phyloP scores from a whole-genome alignment of 2,113 vertebrate genomes.

The Syngnathus typhle region DNA sequence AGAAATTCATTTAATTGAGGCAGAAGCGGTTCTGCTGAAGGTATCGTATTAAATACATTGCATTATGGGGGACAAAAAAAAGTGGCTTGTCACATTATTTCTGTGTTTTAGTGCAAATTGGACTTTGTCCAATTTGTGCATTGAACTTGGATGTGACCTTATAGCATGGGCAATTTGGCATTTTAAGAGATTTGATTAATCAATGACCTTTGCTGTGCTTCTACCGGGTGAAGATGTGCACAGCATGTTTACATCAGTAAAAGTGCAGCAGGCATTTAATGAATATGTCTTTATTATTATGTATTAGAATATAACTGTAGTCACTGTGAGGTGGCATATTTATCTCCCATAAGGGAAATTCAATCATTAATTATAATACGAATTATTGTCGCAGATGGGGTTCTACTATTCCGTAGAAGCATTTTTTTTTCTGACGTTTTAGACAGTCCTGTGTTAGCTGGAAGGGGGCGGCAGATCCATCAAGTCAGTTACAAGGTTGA shows the following conservation, averaged over 20 bases:
- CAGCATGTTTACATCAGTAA: not conserved
- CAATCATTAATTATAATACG: not conserved
- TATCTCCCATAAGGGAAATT: not conserved
- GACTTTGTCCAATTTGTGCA: not conserved
- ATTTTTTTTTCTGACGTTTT: not conserved
- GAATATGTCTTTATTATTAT: not conserved
- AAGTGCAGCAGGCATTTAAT: not conserved
- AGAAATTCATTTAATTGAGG: not conserved
- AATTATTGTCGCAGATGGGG: not conserved
- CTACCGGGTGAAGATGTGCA: not conserved
- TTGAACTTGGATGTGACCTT: conserved; percentile 9
- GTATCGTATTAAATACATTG: not conserved
- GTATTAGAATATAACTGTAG: not conserved
- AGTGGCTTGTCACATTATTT: not conserved
- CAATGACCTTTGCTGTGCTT: conserved; percentile 4
- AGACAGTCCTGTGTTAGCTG: not conserved
- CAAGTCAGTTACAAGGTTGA: conserved; percentile 5
- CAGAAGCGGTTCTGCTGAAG: not conserved
- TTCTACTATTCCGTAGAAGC: conserved; percentile 1
- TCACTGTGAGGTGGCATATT: not conserved
- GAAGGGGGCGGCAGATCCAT: not conserved
- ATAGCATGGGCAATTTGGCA: not conserved
- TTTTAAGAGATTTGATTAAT: conserved; percentile 8
- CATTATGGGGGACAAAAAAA: not conserved
- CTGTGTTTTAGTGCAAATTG: not conserved